A percentile compares a stretch with the other conserved stretches of the same genome.
Evolutionary conservation across 2,113 vertebrate species (phyloP).

Genomic region (Lasiurus borealis): DNA sequence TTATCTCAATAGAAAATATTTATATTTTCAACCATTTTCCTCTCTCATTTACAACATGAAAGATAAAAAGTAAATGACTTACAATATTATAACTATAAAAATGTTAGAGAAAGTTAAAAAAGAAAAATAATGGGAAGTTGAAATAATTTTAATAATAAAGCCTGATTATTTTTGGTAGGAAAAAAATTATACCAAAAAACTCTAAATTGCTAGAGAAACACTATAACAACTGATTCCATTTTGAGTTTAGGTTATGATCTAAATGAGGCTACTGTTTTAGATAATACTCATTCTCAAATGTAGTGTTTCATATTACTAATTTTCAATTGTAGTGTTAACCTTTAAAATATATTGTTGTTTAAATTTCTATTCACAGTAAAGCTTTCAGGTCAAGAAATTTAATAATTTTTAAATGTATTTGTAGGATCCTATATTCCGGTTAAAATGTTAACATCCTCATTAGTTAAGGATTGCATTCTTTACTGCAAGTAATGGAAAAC

Average conservation of each 20-base stretch:
- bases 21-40: background rate
- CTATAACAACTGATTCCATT: background rate
- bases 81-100: background rate
- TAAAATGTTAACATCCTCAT: background rate
- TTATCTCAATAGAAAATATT: background rate
- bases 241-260: background rate
- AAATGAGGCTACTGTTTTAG: background rate
- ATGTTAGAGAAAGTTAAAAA: background rate
- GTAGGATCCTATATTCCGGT: background rate
- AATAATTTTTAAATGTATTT: background rate
- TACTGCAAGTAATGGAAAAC: background rate
- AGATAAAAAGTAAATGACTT: background rate
- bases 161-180: background rate
- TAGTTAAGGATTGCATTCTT: background rate
- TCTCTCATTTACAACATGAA: background rate
- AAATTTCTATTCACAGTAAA: no score
- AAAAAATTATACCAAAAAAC: background rate
- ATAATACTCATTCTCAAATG: background rate
- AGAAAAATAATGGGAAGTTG: background rate
- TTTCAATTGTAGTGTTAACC: background rate
- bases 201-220: background rate
- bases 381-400: background rate
- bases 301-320: background rate
- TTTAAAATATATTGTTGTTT: background rate
- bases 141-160: background rate